Evolutionary conservation across 2,797 vertebrate genomes (phyloP).

Genomic region (Poeciliopsis presidionis): DNA sequence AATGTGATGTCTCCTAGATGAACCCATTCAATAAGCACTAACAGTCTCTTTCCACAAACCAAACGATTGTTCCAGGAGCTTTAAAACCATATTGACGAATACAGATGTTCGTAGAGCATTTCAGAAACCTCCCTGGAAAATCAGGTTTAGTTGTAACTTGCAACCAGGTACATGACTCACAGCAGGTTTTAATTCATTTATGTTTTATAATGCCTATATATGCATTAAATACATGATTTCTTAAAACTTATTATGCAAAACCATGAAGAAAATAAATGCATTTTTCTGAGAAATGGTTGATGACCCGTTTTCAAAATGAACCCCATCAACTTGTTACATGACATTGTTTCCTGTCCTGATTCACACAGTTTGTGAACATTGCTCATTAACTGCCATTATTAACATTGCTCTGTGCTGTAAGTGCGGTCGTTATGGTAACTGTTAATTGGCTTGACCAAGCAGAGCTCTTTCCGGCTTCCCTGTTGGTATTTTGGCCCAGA

Average conservation of each 20-base stretch:
- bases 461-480: conserved; percentile 52
- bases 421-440: conserved; percentile 60
- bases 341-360: conserved; percentile 1
- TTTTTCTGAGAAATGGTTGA: background rate
- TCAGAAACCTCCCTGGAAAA: conserved; percentile 25
- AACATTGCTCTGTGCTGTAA: conserved; percentile 54
- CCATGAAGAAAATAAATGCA: background rate
- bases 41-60: conserved; percentile 5
- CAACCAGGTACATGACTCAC: background rate
- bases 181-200: background rate
- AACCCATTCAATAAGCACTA: background rate
- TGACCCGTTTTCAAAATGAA: conserved; percentile 5
- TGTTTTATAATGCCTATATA: background rate
- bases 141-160: conserved; percentile 13
- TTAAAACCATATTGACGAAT: conserved; percentile 10
- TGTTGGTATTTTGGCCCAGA: conserved; percentile 62
- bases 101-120: conserved; percentile 29
- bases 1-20: background rate
- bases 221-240: too few species aligned
- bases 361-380: conserved; percentile 20
- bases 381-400: conserved; percentile 45
- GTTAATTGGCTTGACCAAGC: conserved; percentile 52
- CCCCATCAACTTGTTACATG: background rate
- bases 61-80: background rate
- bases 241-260: background rate